A percentile compares a stretch with the other conserved stretches of the same genome.
phyloP scores from a whole-genome alignment of 1,140 invertebrate species.

The Venustaconcha ellipsiformis region DNA sequence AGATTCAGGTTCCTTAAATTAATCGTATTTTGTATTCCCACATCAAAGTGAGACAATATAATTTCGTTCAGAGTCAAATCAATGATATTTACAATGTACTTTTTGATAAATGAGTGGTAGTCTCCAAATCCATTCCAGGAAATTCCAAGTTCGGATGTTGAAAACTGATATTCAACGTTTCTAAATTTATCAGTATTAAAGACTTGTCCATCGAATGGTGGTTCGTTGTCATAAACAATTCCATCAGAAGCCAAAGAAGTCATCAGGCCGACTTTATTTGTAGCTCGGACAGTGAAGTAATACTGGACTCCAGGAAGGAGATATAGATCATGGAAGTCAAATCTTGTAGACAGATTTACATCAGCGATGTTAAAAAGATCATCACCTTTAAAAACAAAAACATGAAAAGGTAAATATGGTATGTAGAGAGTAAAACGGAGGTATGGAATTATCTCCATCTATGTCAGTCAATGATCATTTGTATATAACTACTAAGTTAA shows the following conservation, averaged over 20 bases:
- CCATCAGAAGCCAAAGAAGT: conserved; percentile 34
- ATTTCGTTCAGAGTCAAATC: not conserved
- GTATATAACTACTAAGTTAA: too few species aligned
- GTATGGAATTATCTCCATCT: too few species aligned
- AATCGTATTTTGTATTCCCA: conserved; percentile 12
- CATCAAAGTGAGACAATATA: conserved; percentile 5
- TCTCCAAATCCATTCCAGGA: conserved; percentile 44
- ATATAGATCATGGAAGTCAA: conserved; percentile 1
- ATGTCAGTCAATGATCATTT: too few species aligned
- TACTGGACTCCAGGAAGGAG: conserved; percentile 35
- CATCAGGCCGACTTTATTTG: conserved; percentile 33
- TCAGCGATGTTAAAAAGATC: conserved; percentile 14
- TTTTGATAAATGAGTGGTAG: conserved; percentile 22
- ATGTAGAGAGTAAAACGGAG: too few species aligned
- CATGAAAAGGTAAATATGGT: too few species aligned
- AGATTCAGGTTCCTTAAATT: conserved; percentile 11
- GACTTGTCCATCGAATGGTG: conserved; percentile 33
- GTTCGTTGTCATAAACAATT: conserved; percentile 31
- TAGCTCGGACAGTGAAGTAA: conserved; percentile 34
- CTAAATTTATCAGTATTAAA: conserved; percentile 27
- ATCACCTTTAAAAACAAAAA: conserved; percentile 12
- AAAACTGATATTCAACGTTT: conserved; percentile 19
- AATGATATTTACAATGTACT: conserved; percentile 24
- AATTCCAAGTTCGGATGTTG: conserved; percentile 10
- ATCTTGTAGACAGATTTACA: conserved; percentile 15